phyloP scores from a whole-genome alignment of 2,113 vertebrate species.

The Phalacrocorax pelagicus region DNA sequence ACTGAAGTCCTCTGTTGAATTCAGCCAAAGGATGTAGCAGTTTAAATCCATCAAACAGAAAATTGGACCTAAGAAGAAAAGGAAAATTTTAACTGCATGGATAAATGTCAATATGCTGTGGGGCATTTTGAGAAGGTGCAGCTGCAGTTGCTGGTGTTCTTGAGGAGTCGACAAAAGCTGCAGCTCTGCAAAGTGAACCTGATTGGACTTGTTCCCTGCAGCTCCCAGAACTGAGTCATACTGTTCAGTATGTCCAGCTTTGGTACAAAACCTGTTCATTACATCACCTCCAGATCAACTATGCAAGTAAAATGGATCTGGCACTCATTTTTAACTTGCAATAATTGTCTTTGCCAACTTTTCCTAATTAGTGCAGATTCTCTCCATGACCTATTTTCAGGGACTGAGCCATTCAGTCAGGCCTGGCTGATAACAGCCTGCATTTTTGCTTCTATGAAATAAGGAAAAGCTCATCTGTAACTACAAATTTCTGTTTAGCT shows the following conservation, averaged over 20 bases:
- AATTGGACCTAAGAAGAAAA: neutral
- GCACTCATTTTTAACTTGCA: constrained; percentile 8
- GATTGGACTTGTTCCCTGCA: neutral
- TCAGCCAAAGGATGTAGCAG: neutral
- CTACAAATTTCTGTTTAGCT: neutral
- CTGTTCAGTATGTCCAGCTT: neutral
- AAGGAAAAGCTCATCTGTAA: neutral
- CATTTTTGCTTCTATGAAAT: neutral
- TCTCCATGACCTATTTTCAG: neutral
- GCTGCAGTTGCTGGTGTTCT: neutral
- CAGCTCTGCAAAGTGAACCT: constrained; percentile 11
- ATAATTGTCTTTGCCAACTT: neutral
- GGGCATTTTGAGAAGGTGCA: neutral
- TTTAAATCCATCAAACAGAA: neutral
- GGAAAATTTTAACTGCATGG: neutral
- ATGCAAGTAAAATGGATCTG: neutral
- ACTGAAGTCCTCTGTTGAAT: neutral
- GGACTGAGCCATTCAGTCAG: neutral
- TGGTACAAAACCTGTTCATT: constrained; percentile 11
- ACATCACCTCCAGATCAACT: neutral
- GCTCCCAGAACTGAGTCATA: neutral
- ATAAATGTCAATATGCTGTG: neutral
- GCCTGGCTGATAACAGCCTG: neutral
- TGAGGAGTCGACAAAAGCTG: neutral
- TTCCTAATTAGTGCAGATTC: constrained; percentile 4